Evolutionary conservation across 2,797 vertebrate species (phyloP).

Genomic region (Eremophila alpestris): DNA sequence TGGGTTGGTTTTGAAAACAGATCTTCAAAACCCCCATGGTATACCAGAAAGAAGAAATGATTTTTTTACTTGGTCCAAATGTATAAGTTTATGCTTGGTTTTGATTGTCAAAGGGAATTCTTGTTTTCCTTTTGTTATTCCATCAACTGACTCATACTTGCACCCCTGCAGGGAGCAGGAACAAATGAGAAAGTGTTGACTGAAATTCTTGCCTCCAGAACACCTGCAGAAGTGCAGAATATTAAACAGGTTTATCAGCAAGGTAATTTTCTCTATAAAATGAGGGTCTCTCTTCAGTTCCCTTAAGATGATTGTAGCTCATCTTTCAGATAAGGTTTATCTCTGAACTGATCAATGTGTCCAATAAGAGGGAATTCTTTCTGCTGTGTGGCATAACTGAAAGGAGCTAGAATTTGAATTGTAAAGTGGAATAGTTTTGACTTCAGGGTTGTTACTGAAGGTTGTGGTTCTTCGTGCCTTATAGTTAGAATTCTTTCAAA

Average conservation of each 20-base stretch:
- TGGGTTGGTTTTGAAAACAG: neutral
- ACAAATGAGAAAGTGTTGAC: constrained; percentile 91
- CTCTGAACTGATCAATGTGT: neutral
- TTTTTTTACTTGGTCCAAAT: neutral
- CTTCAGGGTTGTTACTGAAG: neutral
- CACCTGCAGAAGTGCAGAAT: constrained; percentile 79
- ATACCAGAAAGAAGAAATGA: neutral
- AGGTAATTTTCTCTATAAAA: constrained; percentile 76
- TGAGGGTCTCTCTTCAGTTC: neutral
- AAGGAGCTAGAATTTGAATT: neutral
- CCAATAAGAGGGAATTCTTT: neutral
- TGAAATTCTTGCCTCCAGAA: constrained; percentile 94
- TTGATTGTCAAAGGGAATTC: neutral
- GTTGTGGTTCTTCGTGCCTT: neutral
- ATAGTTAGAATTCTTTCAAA: neutral
- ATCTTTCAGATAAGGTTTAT: neutral
- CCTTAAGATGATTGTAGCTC: neutral
- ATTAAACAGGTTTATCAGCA: constrained; percentile 89
- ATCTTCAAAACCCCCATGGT: neutral
- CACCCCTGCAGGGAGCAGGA: constrained; percentile 85
- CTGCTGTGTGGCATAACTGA: neutral
- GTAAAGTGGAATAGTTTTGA: neutral
- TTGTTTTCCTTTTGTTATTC: neutral
- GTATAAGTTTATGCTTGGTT: neutral
- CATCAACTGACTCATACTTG: neutral